Evolutionary conservation across 2,888 invertebrate species (phyloP), one percentile per base, ranked within the genome.

Genomic region (Drosophila atripex): DNA sequence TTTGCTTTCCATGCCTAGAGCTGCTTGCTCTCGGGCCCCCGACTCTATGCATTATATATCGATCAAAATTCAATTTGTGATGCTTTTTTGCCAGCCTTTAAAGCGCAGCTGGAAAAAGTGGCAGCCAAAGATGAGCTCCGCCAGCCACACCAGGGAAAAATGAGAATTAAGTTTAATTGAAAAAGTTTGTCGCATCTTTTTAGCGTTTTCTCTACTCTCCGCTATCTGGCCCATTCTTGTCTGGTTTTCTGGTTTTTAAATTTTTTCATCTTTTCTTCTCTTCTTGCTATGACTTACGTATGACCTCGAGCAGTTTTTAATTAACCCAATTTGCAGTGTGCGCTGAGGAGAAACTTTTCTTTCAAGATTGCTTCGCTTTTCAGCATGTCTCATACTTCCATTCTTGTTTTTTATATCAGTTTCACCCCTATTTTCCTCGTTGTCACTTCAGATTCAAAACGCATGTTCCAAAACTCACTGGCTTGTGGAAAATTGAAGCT

Each of bases 21-120:
- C 61, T 41, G 45, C 41, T 8, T 28, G 11, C 12, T 28, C 49
- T 55, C 23, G 18, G 30, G 38, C n/a, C 56, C 11, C 32, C 16
- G 35, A 9, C 30, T 49, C 52, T 51, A 74, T 74, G 65, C 86
- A 83, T 85, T 85, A 83, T 80, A 84, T 84, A 88, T 86, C 88
- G 88, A 86, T 86, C 88, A 88, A 86, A 84, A 88, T 86, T 88
- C 88, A 86, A 86, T 86, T 86, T 86, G 87, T 78, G 78, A 56
- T 72, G 72, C 77, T 77, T 76, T 80, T 78, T 80, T 86, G 75
- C 73, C 76, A 73, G 64, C 73, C 53, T 65, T 82, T 79, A 76
- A 78, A 58, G 70, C 68, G 58, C 21, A 61, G 64, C 45, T 38
- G 46, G 18, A 58, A 43, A 47, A 60, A 59, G 28, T 35, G 52